Evolutionary conservation across 2,797 vertebrate genomes (phyloP), one percentile per base, ranked within the genome.

Genomic region (Serranus cabrilla): DNA sequence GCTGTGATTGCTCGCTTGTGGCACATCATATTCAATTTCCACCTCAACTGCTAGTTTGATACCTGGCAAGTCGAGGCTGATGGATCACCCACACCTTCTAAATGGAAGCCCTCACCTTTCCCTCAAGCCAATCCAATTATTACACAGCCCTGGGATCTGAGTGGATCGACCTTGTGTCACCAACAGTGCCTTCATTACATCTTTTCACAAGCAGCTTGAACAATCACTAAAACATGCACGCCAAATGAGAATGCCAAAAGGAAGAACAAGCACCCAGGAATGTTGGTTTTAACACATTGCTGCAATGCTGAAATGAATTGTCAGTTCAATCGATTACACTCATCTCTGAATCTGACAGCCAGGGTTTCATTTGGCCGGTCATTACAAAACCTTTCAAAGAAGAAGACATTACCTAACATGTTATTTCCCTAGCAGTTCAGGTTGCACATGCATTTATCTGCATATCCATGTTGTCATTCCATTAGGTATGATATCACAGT

Each of bases 21-120:
- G 84, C 89, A 84, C 84, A 93, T 93, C 92, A 92, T 92, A 93
- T 92, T 94, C 90, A 93, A 95, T 94, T 94, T 93, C 90, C 89
- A 87, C 88, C 82, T 88, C 86, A 74, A 84, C 78, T 64, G 76
- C 87, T 78, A 78, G 91, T 93, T 91, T 91, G 89, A 94, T 89
- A 92, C 82, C 80, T 74, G 73, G 82, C 84, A 59, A 82, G 80
- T 78, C 68, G n/a, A 77, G 80, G 69, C 89, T 91, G 88, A 93
- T 91, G 89, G 90, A 92, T 94, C 88, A 71, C 87, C 81, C 69
- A 62, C 74, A 86, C 64, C 71, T 83, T 81, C 83, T 65, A 79
- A 92, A 93, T 74, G 78, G 84, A 89, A 90, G 80, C 71, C 81
- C 72, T 90, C 77, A 86, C 81, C 87, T 86, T 80, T 81, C 83